These are phyloP conservation scores for Mormyrus hasselquistii DNA, from an alignment of 2,797 vertebrate species.

Conservation along the genomic window DNA sequence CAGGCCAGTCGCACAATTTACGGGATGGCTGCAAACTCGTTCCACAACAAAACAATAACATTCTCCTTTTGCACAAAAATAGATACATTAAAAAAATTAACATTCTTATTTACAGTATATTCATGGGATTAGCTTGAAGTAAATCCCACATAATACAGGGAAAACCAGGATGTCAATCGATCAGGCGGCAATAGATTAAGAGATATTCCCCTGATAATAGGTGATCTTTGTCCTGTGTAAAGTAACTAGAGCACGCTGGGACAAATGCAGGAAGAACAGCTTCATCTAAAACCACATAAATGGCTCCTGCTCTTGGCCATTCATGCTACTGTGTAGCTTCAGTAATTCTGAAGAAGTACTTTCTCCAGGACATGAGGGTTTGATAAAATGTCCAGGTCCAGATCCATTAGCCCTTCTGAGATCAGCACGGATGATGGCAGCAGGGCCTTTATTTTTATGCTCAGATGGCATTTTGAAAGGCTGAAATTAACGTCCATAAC, in stretches of 20 bases:
- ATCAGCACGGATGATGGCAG: not conserved
- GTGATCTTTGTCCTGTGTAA: not conserved
- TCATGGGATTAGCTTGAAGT: not conserved
- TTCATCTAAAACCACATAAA: not conserved
- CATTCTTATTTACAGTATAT: not conserved
- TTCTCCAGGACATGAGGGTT: not conserved
- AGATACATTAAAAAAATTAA: not conserved
- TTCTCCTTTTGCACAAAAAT: not conserved
- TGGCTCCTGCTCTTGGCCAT: not conserved
- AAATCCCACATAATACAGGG: not conserved
- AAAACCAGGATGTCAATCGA: not conserved
- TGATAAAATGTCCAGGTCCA: not conserved
- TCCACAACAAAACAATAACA: not conserved
- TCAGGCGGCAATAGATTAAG: not conserved
- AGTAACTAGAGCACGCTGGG: not conserved
- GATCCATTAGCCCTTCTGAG: not conserved
- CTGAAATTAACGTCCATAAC: conserved; percentile 5
- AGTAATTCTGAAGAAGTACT: not conserved
- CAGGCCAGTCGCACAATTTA: not conserved
- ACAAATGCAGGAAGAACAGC: not conserved
- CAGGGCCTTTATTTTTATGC: not conserved
- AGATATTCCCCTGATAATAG: not conserved
- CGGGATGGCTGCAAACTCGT: not conserved
- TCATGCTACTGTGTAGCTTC: not conserved
- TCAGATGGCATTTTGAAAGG: conserved; percentile 14